Conservation (phyloP, 92 coral and sea anemone species). For the Anthopleura xanthogrammica region DNA sequence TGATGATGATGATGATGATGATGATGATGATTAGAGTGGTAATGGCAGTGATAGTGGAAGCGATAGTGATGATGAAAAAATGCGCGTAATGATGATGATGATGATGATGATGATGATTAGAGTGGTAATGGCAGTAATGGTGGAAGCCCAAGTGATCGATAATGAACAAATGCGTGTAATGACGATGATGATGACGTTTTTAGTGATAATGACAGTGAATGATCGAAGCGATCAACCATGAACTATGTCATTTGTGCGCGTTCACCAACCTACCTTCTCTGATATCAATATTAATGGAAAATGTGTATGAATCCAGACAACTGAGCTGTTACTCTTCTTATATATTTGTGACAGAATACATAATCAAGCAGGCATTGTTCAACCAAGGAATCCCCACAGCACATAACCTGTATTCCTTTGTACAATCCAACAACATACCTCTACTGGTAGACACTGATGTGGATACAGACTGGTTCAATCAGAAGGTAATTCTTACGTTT, state of each 20-base stretch:
- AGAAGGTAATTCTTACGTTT: not conserved
- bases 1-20: not conserved
- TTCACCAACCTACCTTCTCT: too few relatives aligned
- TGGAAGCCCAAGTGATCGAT: not conserved
- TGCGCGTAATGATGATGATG: not conserved
- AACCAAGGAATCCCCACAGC: slow-evolving; percentile 55
- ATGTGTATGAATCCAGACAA: not conserved
- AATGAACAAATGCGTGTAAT: not conserved
- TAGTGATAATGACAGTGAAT: not conserved
- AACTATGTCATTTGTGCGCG: too few relatives aligned
- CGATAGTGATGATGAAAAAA: not conserved
- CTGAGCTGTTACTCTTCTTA: not conserved
- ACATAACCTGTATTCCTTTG: slow-evolving; percentile 42
- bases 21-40: not conserved
- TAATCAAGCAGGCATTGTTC: slow-evolving; percentile 48
- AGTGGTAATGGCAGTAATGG: not conserved
- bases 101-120: not conserved
- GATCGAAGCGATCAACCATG: not conserved
- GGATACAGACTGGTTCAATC: slow-evolving; percentile 12
- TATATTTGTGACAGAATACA: slow-evolving; percentile 28
- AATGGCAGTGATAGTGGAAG: not conserved
- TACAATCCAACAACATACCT: slow-evolving; percentile 12
- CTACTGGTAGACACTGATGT: slow-evolving; percentile 11
- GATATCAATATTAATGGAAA: not conserved
- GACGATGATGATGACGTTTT: not conserved